phyloP scores from a whole-genome alignment of 2,888 invertebrate genomes.

The Drosophila heteroneura region DNA sequence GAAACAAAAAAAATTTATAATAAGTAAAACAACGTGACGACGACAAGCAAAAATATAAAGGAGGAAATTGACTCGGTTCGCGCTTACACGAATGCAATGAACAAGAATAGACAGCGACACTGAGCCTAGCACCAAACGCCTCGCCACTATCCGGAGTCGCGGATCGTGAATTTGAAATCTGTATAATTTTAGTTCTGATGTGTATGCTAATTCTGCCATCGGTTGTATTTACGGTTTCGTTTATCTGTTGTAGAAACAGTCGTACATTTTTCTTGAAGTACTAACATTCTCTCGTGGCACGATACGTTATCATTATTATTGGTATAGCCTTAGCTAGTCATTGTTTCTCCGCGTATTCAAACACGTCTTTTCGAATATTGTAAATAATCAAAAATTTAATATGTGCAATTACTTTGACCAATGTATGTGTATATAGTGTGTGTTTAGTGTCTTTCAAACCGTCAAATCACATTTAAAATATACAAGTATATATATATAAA shows the following conservation, averaged over 20 bases:
- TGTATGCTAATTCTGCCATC: conserved; percentile 28
- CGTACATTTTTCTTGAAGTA: not conserved
- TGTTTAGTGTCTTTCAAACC: not conserved
- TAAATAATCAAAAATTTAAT: not conserved
- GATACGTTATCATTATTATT: not conserved
- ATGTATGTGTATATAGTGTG: conserved; percentile 5
- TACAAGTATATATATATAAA: not conserved
- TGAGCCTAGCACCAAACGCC: conserved; percentile 11
- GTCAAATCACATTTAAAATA: not conserved
- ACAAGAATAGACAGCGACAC: conserved; percentile 36
- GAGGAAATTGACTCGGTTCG: conserved; percentile 36
- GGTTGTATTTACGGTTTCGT: conserved; percentile 37
- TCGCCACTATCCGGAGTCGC: conserved; percentile 17
- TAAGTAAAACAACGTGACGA: conserved; percentile 53
- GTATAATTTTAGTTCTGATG: conserved; percentile 18
- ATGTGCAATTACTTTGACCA: conserved; percentile 1
- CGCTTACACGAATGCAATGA: conserved; percentile 21
- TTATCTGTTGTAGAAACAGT: not conserved
- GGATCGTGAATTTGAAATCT: conserved; percentile 45
- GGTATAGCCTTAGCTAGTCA: not conserved
- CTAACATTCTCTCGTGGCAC: not conserved
- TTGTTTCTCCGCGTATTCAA: not conserved
- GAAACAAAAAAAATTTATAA: conserved; percentile 58
- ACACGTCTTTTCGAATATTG: not conserved
- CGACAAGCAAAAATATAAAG: conserved; percentile 21